Conservation (phyloP, 2,113 vertebrate species). For the Catharus bicknelli region DNA sequence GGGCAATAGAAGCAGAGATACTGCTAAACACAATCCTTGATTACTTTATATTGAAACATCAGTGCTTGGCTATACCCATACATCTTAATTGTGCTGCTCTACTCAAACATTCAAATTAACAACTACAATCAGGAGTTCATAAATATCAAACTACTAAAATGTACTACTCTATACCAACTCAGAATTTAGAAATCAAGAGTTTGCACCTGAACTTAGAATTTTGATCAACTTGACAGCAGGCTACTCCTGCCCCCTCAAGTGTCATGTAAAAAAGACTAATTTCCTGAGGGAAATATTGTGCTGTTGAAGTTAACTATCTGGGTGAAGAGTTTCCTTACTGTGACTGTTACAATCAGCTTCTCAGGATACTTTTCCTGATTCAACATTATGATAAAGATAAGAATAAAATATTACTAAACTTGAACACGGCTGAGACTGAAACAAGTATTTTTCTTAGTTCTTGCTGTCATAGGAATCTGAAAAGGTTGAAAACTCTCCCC, state of each 20-base stretch:
- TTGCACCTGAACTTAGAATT: background rate
- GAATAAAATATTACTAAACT: background rate
- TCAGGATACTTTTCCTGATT: background rate
- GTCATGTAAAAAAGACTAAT: background rate
- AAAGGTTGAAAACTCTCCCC: background rate
- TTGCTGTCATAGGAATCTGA: background rate
- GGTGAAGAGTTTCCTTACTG: background rate
- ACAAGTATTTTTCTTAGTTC: background rate
- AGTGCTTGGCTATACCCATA: background rate
- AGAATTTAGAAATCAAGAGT: background rate
- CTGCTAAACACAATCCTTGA: background rate
- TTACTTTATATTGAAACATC: background rate
- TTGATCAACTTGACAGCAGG: background rate
- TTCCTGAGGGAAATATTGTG: background rate
- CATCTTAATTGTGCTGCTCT: background rate
- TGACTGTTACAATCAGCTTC: background rate
- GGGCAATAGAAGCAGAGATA: background rate
- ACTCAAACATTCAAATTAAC: background rate
- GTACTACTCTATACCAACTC: background rate
- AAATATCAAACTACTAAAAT: background rate
- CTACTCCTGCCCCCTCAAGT: background rate
- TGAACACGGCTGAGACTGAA: background rate
- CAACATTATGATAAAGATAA: background rate
- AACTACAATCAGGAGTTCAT: background rate
- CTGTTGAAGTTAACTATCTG: background rate